A percentile compares a stretch with the other conserved stretches of the same genome.
phyloP scores from a whole-genome alignment of 2,888 invertebrate species.

The Brenthis hecate region DNA sequence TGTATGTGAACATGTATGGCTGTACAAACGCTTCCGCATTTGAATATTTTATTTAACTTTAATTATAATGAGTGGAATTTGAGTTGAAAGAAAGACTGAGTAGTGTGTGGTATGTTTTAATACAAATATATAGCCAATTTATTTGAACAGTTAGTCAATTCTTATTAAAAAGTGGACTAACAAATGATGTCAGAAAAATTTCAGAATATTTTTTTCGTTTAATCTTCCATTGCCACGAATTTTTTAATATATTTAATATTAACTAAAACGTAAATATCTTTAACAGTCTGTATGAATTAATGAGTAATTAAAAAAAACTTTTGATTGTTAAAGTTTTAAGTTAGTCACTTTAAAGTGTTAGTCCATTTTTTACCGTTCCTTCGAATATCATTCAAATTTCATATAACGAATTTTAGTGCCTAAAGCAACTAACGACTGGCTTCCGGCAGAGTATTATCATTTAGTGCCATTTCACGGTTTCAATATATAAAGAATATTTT shows the following conservation, averaged over 20 bases:
- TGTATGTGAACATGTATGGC: conserved; percentile 17
- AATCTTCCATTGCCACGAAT: too few relatives aligned
- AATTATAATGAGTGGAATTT: conserved; percentile 23
- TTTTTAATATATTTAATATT: too few relatives aligned
- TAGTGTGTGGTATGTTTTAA: conserved; percentile 21
- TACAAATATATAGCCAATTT: not conserved
- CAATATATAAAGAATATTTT: conserved; percentile 26
- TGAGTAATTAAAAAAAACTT: too few relatives aligned
- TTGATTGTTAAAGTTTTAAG: too few relatives aligned
- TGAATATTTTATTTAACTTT: conserved; percentile 16
- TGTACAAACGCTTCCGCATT: conserved; percentile 17
- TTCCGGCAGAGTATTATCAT: conserved; percentile 19
- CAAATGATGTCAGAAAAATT: too few relatives aligned
- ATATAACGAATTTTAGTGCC: conserved; percentile 24
- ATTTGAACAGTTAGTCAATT: too few relatives aligned
- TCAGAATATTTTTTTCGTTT: too few relatives aligned
- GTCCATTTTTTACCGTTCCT: not conserved
- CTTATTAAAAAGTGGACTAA: too few relatives aligned
- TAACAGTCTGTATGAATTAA: too few relatives aligned
- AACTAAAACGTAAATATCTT: too few relatives aligned
- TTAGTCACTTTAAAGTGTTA: too few relatives aligned
- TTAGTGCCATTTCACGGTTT: conserved; percentile 23
- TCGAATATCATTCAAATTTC: not conserved
- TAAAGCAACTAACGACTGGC: conserved; percentile 9
- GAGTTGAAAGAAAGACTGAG: conserved; percentile 33